Evolutionary conservation across 2,113 vertebrate genomes (phyloP).

Genomic region (Xenus cinereus): DNA sequence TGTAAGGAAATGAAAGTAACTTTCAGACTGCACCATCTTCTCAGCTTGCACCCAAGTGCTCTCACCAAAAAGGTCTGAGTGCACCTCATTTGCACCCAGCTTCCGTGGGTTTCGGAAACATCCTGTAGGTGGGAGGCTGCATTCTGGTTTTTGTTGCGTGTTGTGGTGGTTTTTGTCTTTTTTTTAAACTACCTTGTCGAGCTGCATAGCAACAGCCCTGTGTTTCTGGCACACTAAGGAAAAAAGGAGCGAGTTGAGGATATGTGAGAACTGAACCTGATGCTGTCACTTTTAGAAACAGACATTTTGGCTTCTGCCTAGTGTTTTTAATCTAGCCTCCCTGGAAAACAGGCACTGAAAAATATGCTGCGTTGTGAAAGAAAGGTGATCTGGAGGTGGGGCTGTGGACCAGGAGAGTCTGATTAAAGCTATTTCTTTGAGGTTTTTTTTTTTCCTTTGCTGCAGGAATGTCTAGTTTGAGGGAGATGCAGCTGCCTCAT

Average conservation of each 20-base stretch:
- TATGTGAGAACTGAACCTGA: neutral
- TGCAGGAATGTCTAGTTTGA: neutral
- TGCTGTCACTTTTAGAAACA: neutral
- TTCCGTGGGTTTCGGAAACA: neutral
- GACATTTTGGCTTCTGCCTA: neutral
- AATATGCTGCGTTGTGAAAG: neutral
- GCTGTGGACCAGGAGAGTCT: neutral
- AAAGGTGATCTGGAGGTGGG: neutral
- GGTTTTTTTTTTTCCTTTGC: neutral
- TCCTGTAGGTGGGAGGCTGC: conserved; percentile 22
- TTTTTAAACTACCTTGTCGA: conserved; percentile 15
- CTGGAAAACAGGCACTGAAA: neutral
- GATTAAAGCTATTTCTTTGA: neutral
- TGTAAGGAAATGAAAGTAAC: neutral
- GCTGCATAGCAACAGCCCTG: conserved; percentile 45
- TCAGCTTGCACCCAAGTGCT: neutral
- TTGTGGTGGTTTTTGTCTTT: neutral
- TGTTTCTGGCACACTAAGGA: neutral
- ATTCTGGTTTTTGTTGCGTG: neutral
- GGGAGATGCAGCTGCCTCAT: neutral
- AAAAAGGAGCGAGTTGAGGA: neutral
- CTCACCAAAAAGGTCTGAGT: neutral
- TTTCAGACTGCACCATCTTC: neutral
- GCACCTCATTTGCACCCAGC: neutral
- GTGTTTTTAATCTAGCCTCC: neutral